Percentiles rank a stretch among this genome's conserved stretches.
phyloP scores from a whole-genome alignment of 1,140 invertebrate genomes.

The Drosophila tsacasi region DNA sequence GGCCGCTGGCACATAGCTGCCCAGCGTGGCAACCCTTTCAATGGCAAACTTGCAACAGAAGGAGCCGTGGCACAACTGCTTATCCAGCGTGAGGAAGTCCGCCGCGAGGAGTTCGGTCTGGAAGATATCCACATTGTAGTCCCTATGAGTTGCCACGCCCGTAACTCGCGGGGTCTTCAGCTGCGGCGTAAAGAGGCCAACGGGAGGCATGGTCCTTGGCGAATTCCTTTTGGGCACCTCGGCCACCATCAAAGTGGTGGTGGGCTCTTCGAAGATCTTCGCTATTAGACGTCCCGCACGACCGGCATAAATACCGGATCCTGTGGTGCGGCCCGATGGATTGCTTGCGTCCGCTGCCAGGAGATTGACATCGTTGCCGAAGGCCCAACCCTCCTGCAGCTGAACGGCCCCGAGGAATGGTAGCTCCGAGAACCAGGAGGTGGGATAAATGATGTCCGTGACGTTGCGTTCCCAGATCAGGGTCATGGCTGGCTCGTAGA shows the following conservation, averaged over 20 bases:
- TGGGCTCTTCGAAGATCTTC: constrained; percentile 56
- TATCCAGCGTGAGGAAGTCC: constrained; percentile 28
- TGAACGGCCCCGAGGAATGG: constrained; percentile 88
- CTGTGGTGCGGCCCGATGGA: constrained; percentile 72
- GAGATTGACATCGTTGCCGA: constrained; percentile 86
- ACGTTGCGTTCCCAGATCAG: constrained; percentile 83
- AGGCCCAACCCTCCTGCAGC: constrained; percentile 86
- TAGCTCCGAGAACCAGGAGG: constrained; percentile 90
- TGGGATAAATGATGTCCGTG: constrained; percentile 90
- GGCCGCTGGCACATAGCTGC: background rate
- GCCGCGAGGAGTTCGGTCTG: constrained; percentile 32
- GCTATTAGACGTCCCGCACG: constrained; percentile 69
- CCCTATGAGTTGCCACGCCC: constrained; percentile 52
- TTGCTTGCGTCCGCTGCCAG: constrained; percentile 85
- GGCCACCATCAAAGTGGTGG: constrained; percentile 62
- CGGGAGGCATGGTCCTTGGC: constrained; percentile 45
- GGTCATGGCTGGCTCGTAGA: constrained; percentile 87
- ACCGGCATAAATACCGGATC: constrained; percentile 86
- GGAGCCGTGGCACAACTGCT: constrained; percentile 41
- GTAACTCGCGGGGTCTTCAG: constrained; percentile 42
- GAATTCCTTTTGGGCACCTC: constrained; percentile 82
- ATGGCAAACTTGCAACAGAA: constrained; percentile 61
- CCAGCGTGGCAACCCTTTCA: constrained; percentile 13
- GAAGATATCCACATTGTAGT: constrained; percentile 75
- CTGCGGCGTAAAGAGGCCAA: constrained; percentile 35